phyloP scores from a whole-genome alignment of 2,113 vertebrate species.

The Colistium nudipinnis region DNA sequence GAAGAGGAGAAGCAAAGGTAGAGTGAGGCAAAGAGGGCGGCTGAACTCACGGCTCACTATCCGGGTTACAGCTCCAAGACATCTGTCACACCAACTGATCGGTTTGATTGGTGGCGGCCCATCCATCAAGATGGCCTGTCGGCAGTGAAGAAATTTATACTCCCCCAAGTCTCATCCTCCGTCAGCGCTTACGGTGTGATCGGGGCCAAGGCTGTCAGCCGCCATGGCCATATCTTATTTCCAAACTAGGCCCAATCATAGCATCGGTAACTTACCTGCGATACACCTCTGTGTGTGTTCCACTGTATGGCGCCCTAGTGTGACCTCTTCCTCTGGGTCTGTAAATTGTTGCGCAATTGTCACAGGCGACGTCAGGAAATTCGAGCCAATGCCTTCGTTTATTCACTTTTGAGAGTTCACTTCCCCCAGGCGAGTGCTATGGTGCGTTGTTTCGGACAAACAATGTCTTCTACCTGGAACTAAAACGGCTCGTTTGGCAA shows the following conservation, averaged over 20 bases:
- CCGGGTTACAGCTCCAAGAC: slow-evolving; percentile 70
- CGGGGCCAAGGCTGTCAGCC: slow-evolving; percentile 68
- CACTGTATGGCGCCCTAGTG: background rate
- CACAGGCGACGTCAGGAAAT: no score
- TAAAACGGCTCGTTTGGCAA: slow-evolving; percentile 7
- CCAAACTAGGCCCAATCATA: slow-evolving; percentile 36
- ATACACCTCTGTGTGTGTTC: background rate
- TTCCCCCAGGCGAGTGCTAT: background rate
- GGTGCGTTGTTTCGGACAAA: slow-evolving; percentile 9
- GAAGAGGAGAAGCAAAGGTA: background rate
- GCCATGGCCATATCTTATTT: slow-evolving; percentile 58
- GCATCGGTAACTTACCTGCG: slow-evolving; percentile 28
- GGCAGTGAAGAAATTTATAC: slow-evolving; percentile 77
- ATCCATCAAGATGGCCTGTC: slow-evolving; percentile 76
- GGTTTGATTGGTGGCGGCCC: slow-evolving; percentile 75
- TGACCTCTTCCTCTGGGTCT: background rate
- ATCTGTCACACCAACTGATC: slow-evolving; percentile 79
- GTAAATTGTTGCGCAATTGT: no score
- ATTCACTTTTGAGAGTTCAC: background rate
- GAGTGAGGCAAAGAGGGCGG: slow-evolving; percentile 15
- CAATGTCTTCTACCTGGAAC: background rate
- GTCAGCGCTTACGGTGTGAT: slow-evolving; percentile 54
- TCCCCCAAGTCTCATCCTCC: slow-evolving; percentile 70
- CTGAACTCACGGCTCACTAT: slow-evolving; percentile 62
- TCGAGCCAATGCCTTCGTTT: background rate